Evolutionary conservation across 2,888 invertebrate genomes (phyloP), one percentile per base, ranked within the genome.

Genomic region (Ichneumoninae sp.): DNA sequence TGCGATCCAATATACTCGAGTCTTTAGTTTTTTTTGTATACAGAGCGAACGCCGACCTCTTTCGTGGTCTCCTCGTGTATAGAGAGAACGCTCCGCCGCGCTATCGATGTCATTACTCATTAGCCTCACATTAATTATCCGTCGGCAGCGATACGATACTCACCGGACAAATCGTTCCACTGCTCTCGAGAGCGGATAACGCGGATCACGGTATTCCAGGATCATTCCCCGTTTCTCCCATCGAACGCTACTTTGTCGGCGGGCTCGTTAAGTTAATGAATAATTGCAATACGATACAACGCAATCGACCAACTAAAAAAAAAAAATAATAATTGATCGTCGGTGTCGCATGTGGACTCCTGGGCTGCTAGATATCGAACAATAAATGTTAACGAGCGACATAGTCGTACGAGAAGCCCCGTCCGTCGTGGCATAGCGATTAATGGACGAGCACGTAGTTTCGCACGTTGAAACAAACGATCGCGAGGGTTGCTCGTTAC

Each of bases 401-500:
- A 74, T 57, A 54, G 68, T 68, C 69, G 22, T 19, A 65, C 70
- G 74, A n/a, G 65, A 33, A 72, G 50, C 44, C 47, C 66, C 62
- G 66, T 66, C 71, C 74, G 72, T 71, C 50, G 52, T 54, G 66
- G 50, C 77, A 65, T 68, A 77, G 84, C 88, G 90, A 90, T 91
- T 91, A 90, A 91, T 88, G 87, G 88, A 87, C 70, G 77, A 87
- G 88, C 90, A 88, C 88, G 89, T 85, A 88, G 88, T 89, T 89
- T 89, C 89, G 74, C 87, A 88, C 81, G 86, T 83, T 86, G 88
- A 88, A 91, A 92, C 91, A 91, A 92, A 92, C 91, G 91, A 90
- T 88, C 89, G 83, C 77, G 86, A 86, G 87, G 86, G 86, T 86
- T 80, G 86, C 89, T 87, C 86, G 91, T 92, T 90, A 90, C 89